Evolutionary conservation across 2,113 vertebrate species (phyloP).

Genomic region (Siphamia tubifer): DNA sequence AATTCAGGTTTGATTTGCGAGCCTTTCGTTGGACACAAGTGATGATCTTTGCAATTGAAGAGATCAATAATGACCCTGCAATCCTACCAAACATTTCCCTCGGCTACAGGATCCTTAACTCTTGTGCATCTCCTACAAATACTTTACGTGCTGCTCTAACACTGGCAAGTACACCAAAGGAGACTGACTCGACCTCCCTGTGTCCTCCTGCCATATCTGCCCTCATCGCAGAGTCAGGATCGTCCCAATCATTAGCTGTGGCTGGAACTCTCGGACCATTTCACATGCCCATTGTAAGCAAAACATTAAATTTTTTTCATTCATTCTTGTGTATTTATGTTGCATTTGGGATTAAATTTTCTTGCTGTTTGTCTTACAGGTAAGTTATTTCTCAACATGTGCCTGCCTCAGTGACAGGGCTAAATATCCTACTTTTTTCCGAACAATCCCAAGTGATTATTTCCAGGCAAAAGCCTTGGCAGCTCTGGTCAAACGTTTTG

Average conservation of each 20-base stretch:
- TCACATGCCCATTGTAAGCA: constrained; percentile 74
- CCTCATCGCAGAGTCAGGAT: constrained; percentile 77
- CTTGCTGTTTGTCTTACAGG: constrained; percentile 47
- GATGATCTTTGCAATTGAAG: constrained; percentile 81
- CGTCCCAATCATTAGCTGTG: constrained; percentile 77
- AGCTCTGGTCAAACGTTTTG: constrained; percentile 74
- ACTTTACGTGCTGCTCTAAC: constrained; percentile 72
- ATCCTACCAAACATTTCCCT: constrained; percentile 77
- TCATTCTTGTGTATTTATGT: background rate
- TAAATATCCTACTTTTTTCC: constrained; percentile 81
- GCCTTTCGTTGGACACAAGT: constrained; percentile 78
- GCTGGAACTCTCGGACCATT: constrained; percentile 77
- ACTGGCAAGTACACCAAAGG: constrained; percentile 49
- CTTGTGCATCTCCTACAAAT: constrained; percentile 78
- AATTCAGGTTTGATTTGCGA: constrained; percentile 75
- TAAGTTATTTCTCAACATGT: constrained; percentile 82
- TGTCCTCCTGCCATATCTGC: constrained; percentile 72
- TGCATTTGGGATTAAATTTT: background rate
- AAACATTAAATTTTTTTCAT: background rate
- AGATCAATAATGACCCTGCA: constrained; percentile 73
- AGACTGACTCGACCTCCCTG: background rate
- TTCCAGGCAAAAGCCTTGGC: constrained; percentile 80
- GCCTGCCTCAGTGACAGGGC: constrained; percentile 74
- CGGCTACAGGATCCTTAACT: constrained; percentile 79
- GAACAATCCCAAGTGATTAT: constrained; percentile 78